Conservation (phyloP, 2,113 vertebrate species). For the Deroptyus accipitrinus region DNA sequence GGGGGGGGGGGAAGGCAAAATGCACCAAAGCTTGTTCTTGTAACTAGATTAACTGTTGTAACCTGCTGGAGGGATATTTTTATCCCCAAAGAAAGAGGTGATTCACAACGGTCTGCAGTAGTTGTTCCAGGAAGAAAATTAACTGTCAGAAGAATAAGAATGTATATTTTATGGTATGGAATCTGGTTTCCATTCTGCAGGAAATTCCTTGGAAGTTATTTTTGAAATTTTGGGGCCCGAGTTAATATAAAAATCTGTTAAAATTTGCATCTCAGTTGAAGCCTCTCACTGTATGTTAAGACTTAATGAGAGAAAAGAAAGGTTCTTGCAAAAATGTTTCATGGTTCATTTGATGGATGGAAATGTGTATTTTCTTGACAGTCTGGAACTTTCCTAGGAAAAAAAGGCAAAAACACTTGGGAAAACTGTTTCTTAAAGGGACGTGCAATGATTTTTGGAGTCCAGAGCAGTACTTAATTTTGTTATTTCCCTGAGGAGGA, state of each 20-base stretch:
- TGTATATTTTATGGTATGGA: neutral
- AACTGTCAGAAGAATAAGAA: neutral
- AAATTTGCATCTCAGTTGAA: neutral
- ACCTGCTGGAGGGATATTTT: neutral
- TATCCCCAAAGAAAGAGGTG: neutral
- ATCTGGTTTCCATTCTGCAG: neutral
- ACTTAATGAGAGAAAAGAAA: neutral
- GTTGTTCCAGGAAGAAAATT: neutral
- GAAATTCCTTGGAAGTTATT: neutral
- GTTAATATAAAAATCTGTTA: neutral
- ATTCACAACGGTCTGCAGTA: neutral
- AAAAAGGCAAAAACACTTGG: neutral
- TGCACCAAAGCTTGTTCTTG: neutral
- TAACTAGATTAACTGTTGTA: neutral
- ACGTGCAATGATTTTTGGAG: neutral
- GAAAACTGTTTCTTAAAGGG: conserved; percentile 24
- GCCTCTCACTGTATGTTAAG: neutral
- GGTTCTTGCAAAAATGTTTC: neutral
- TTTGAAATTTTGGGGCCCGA: neutral
- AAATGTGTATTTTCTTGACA: conserved; percentile 26
- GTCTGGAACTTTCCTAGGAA: neutral
- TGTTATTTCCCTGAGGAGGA: conserved; percentile 41
- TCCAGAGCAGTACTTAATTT: conserved; percentile 50
- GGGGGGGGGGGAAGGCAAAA: neutral
- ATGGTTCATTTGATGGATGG: conserved; percentile 27